Base-by-base conservation (phyloP, 2,797 vertebrate species). In the Cheirogaleus major region DNA sequence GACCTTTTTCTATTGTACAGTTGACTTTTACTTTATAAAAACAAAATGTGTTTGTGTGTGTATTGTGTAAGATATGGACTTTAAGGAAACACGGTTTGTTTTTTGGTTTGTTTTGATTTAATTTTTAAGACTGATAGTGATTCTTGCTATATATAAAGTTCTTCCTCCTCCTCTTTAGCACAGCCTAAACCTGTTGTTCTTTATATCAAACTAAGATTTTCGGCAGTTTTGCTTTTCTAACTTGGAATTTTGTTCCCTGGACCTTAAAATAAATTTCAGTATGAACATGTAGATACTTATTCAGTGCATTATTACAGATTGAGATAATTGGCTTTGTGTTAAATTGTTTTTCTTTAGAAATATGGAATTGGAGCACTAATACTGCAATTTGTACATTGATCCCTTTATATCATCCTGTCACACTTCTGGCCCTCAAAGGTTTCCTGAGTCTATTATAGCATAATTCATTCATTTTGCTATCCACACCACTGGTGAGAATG, bases 351-450 rank as follows among this genome's bases (percentile, higher is more conserved):
- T 95, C 41, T 95, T 90, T 86, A 82, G 90, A 85, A 95, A 94
- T 93, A 91, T 73, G 23, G 78, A 88, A 92, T 95, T 73, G 82
- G 63, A 97, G 87, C 63, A 95, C 25, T 89, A 97, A 96, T 95
- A 73, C 63, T 97, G 48, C 82, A 97, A 94, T 98, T 97, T 97
- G 86, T 95, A 90, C 80, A 85, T 87, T 95, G 94, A 97, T 95
- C 94, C 41, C 78, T 93, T 82, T 97, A 90, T 95, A 95, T 96
- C 96, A 97, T 96, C 86, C 93, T 97, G 97, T 94, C 97, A 95
- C 61, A 72, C 55, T 94, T 93, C 95, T 96, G 86, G 63, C 79
- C 89, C 95, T 95, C 86, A 97, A 94, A 96, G 83, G 1, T 94
- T 97, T 96, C 95, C 80, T 82, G 93, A 95, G 72, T 93, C 89